Evolutionary conservation across 2,113 vertebrate species (phyloP).

Genomic region (Aspiorhynchus laticeps): DNA sequence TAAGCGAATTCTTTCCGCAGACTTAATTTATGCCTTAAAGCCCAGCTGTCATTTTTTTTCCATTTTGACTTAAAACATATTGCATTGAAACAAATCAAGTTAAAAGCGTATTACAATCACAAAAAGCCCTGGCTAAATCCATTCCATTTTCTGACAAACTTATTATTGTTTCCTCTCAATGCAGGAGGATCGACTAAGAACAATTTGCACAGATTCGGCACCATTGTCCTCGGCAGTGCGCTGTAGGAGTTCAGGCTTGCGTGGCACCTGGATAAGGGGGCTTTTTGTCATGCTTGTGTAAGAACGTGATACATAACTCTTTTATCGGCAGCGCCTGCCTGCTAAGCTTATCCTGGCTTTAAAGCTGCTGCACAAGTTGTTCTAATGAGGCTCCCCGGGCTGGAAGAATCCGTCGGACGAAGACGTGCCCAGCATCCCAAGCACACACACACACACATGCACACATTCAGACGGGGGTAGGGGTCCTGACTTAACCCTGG

Average conservation of each 20-base stretch:
- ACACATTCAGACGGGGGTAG: background rate
- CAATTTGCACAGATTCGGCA: constrained; percentile 42
- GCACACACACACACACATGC: constrained; percentile 39
- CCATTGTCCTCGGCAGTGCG: constrained; percentile 34
- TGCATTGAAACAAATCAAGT: constrained; percentile 37
- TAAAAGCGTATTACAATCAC: constrained; percentile 31
- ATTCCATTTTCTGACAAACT: background rate
- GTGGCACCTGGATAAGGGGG: constrained; percentile 61
- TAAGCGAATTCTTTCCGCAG: too few species aligned
- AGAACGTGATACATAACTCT: constrained; percentile 58
- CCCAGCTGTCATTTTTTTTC: background rate
- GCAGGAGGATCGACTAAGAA: constrained; percentile 31
- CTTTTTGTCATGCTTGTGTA: constrained; percentile 59
- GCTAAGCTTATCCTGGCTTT: constrained; percentile 62
- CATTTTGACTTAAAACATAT: background rate
- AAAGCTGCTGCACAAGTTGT: constrained; percentile 56
- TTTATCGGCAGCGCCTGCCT: constrained; percentile 57
- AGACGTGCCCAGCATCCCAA: constrained; percentile 60
- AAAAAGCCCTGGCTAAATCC: constrained; percentile 26
- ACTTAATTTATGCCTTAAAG: constrained; percentile 16
- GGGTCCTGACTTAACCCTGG: constrained; percentile 51
- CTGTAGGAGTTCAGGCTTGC: constrained; percentile 52
- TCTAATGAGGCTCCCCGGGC: constrained; percentile 63
- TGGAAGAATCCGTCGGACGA: constrained; percentile 46
- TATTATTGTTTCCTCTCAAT: constrained; percentile 40